phyloP scores from a whole-genome alignment of 2,888 invertebrate genomes.

The Labia minor region DNA sequence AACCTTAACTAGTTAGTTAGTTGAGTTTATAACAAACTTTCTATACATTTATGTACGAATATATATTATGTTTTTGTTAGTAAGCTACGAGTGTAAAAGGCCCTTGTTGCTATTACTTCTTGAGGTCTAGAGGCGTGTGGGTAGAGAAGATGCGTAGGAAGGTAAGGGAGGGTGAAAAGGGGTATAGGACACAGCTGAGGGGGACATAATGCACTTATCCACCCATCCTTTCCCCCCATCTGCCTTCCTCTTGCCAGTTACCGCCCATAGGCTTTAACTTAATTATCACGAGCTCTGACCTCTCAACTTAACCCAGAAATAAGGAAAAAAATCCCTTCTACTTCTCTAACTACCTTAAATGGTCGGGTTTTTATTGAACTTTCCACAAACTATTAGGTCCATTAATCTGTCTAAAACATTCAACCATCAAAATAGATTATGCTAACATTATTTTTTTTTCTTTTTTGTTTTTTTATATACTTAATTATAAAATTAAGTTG shows the following conservation, averaged over 20 bases:
- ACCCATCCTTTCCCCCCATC: too few species aligned
- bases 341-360: conserved; percentile 2
- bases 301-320: conserved; percentile 2
- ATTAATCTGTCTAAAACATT: too few species aligned
- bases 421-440: too few species aligned
- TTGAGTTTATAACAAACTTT: background rate
- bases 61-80: background rate
- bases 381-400: background rate
- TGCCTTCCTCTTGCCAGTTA: too few species aligned
- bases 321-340: background rate
- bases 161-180: background rate
- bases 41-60: background rate
- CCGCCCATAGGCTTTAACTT: conserved; percentile 13
- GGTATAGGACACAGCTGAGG: background rate
- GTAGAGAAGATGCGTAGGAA: too few species aligned
- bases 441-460: too few species aligned
- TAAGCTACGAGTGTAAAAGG: background rate
- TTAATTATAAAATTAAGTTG: too few species aligned
- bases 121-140: background rate
- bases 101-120: background rate
- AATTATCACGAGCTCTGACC: conserved; percentile 4
- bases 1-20: too few species aligned
- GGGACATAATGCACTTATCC: background rate
- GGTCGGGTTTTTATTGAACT: background rate
- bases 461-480: too few species aligned